Evolutionary conservation across 1,140 invertebrate species (phyloP).

Genomic region (Drosophila mauritiana): DNA sequence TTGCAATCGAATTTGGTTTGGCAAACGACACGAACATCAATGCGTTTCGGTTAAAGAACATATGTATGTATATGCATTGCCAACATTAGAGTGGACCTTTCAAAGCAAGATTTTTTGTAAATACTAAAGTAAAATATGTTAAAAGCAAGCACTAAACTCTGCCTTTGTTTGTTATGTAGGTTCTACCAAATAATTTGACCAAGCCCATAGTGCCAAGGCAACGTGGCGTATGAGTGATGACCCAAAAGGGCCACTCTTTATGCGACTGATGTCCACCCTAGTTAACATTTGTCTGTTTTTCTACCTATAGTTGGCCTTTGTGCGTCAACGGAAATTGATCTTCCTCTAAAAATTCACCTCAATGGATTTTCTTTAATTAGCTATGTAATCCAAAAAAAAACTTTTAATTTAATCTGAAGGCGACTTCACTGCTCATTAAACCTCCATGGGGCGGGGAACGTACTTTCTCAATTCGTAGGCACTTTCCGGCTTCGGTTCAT

Average conservation of each 20-base stretch:
- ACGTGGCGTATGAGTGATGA: not conserved
- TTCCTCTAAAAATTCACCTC: conserved; percentile 35
- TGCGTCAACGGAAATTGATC: conserved; percentile 77
- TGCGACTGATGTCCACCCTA: not conserved
- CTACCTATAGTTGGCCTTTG: conserved; percentile 38
- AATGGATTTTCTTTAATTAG: conserved; percentile 69
- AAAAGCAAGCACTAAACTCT: no score
- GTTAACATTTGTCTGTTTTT: not conserved
- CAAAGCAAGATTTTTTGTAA: not conserved
- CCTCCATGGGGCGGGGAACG: conserved; percentile 1
- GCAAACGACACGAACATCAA: conserved; percentile 53
- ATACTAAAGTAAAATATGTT: not conserved
- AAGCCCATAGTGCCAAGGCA: not conserved
- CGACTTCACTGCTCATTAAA: conserved; percentile 28
- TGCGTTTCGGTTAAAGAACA: conserved; percentile 33
- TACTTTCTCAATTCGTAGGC: conserved; percentile 59
- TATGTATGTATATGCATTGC: conserved; percentile 15
- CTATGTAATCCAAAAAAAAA: conserved; percentile 18
- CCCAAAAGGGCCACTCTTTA: no score
- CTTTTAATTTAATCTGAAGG: conserved; percentile 27
- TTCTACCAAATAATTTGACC: no score
- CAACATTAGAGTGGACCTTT: conserved; percentile 5
- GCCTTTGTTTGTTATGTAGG: no score
- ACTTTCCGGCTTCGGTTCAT: conserved; percentile 56
- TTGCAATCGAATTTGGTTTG: conserved; percentile 60